A percentile compares a stretch with the other conserved stretches of the same genome.
These are phyloP conservation scores for Chlorocebus sabaeus DNA, from an alignment of 2,113 vertebrate genomes.

Conservation along the genomic window DNA sequence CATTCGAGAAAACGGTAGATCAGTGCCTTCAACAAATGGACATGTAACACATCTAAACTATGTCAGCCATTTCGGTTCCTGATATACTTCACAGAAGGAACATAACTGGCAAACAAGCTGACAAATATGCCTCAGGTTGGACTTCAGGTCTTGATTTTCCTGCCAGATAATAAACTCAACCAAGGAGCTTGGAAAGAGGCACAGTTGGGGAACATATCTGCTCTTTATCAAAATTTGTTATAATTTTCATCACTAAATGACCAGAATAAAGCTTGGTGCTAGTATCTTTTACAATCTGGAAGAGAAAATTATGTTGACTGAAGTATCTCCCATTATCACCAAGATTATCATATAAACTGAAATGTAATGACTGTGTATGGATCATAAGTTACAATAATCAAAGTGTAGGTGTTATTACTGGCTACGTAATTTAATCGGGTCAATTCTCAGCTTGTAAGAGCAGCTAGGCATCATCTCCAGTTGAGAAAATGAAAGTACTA, in stretches of 20 bases:
- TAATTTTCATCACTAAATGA: background rate
- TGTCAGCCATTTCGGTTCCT: background rate
- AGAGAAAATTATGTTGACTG: background rate
- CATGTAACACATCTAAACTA: background rate
- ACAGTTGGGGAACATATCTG: background rate
- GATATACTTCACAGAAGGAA: background rate
- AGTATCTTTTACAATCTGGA: background rate
- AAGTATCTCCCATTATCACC: constrained; percentile 30
- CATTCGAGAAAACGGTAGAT: background rate
- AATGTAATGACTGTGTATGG: constrained; percentile 37
- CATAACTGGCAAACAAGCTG: background rate
- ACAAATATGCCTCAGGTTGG: background rate
- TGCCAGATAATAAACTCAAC: background rate
- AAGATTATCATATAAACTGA: constrained; percentile 49
- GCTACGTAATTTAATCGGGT: constrained; percentile 45
- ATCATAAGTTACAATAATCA: constrained; percentile 43
- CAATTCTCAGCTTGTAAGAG: constrained; percentile 54
- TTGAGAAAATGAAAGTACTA: constrained; percentile 52
- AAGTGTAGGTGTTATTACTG: constrained; percentile 42
- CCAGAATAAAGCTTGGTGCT: background rate
- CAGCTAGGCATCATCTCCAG: constrained; percentile 15
- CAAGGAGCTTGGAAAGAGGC: background rate
- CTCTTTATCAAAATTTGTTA: background rate
- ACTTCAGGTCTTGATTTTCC: background rate
- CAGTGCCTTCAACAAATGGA: background rate